Percentiles rank a stretch among this genome's conserved stretches.
These are phyloP conservation scores for Hylyphantes graminicola DNA, from an alignment of 1,140 invertebrate genomes.

Conservation along the genomic window DNA sequence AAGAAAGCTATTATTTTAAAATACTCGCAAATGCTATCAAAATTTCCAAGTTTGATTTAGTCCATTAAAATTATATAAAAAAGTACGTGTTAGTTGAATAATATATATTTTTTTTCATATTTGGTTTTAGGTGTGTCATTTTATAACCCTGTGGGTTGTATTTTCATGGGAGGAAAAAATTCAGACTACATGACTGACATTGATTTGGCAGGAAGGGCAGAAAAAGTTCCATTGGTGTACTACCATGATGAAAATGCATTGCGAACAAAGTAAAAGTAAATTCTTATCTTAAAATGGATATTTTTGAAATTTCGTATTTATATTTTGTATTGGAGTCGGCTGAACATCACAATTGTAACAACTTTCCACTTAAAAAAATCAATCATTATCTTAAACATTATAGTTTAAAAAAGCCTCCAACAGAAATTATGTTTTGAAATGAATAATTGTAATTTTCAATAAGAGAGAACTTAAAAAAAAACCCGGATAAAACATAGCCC, in stretches of 20 bases:
- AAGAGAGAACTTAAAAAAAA: no score
- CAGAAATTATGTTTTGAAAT: no score
- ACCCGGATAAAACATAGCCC: background rate
- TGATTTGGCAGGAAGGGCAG: background rate
- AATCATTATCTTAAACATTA: no score
- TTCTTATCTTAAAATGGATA: background rate
- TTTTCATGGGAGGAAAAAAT: slow-evolving; percentile 8
- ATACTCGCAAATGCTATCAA: no score
- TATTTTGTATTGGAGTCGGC: background rate
- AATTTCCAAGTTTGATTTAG: no score
- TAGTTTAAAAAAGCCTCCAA: no score
- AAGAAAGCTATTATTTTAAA: no score
- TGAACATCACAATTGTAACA: background rate
- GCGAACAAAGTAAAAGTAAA: background rate
- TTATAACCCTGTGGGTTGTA: slow-evolving; percentile 29
- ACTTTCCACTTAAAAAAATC: no score
- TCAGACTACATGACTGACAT: background rate
- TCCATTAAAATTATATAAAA: no score
- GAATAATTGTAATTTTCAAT: no score
- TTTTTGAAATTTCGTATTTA: background rate
- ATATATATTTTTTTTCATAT: no score
- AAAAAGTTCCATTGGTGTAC: background rate
- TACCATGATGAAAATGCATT: background rate
- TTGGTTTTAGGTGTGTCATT: slow-evolving; percentile 4
- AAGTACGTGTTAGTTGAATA: no score